phyloP scores from a whole-genome alignment of 2,113 vertebrate genomes.

The Phylloscopus trochilus region DNA sequence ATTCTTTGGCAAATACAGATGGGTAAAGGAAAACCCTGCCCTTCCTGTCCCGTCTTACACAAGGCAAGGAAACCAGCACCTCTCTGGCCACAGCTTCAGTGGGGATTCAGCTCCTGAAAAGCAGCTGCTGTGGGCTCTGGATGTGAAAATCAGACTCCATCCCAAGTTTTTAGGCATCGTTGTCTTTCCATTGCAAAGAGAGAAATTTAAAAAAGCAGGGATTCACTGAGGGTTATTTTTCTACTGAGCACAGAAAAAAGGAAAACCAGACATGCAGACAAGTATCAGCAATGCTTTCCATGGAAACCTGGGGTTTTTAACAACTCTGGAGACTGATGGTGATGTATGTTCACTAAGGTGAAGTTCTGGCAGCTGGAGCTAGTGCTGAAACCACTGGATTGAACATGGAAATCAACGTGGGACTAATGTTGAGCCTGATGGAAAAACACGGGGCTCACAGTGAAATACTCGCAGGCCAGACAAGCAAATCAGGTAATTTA shows the following conservation, averaged over 20 bases:
- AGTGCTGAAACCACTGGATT: not conserved
- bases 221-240: rapidly evolving
- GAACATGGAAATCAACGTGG: not conserved
- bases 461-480: not conserved
- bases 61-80: not conserved
- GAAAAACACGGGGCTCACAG: not conserved
- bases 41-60: rapidly evolving
- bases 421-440: not conserved
- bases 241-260: not conserved
- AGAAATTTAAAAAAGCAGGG: not conserved
- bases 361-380: not conserved
- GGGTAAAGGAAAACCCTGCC: not conserved
- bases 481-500: not conserved
- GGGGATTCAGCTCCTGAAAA: not conserved
- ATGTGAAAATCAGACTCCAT: not conserved
- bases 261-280: not conserved
- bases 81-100: not conserved
- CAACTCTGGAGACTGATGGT: not conserved
- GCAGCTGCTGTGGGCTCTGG: not conserved
- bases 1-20: not conserved
- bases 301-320: not conserved
- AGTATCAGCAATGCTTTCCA: not conserved
- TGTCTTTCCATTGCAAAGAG: not conserved
- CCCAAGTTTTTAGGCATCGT: not conserved
- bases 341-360: not conserved